phyloP scores from a whole-genome alignment of 2,888 invertebrate genomes.

The Orthosia cruda region DNA sequence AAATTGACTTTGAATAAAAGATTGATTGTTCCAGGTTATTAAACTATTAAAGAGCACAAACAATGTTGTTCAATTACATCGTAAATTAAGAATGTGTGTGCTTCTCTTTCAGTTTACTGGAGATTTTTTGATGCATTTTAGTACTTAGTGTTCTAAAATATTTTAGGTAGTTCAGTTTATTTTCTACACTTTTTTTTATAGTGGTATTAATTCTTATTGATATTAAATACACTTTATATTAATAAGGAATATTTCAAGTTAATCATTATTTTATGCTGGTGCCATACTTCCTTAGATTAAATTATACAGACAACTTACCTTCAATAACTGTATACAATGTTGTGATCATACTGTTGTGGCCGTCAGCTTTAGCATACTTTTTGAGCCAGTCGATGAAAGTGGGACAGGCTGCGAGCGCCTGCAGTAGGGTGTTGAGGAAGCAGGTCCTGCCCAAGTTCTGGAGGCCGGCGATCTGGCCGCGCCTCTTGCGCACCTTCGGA shows the following conservation, averaged over 20 bases:
- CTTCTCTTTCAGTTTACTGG: neutral
- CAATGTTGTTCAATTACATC: slow-evolving; percentile 2
- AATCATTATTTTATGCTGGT: no score
- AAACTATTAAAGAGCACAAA: neutral
- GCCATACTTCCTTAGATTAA: neutral
- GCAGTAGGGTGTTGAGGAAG: slow-evolving; percentile 97
- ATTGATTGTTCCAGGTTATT: neutral
- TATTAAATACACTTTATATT: neutral
- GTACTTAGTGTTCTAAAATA: neutral
- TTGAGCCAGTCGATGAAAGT: slow-evolving; percentile 96
- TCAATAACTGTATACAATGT: slow-evolving; percentile 95
- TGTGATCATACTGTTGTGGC: slow-evolving; percentile 94
- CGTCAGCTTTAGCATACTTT: slow-evolving; percentile 92
- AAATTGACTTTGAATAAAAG: neutral
- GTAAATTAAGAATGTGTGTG: neutral
- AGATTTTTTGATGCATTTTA: neutral
- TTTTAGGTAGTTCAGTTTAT: neutral
- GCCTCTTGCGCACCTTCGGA: slow-evolving; percentile 92
- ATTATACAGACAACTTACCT: slow-evolving; percentile 87
- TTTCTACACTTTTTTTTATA: neutral
- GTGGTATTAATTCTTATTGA: neutral
- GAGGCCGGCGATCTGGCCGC: slow-evolving; percentile 96
- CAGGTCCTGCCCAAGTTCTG: slow-evolving; percentile 98
- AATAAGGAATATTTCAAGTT: slow-evolving; percentile 1
- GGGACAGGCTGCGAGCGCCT: slow-evolving; percentile 97